A percentile compares a stretch with the other conserved stretches of the same genome.
These are phyloP conservation scores for Scyliorhinus canicula DNA, from an alignment of 2,797 vertebrate genomes.

Conservation along the genomic window DNA sequence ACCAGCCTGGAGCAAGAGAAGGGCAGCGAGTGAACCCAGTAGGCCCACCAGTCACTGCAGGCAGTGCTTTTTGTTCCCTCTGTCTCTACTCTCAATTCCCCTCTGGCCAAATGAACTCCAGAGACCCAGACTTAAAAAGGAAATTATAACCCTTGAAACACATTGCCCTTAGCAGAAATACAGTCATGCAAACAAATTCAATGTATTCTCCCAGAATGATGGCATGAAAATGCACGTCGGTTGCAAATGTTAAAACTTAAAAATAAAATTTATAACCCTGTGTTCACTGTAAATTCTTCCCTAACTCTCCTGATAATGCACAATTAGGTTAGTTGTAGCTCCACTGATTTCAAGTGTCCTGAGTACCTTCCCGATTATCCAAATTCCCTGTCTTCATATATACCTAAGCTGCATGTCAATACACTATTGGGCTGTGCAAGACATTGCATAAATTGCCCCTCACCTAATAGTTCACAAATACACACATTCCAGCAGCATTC, in stretches of 20 bases:
- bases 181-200: neutral
- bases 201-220: neutral
- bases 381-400: neutral
- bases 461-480: neutral
- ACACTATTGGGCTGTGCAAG: neutral
- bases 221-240: neutral
- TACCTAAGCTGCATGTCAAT: neutral
- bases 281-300: neutral
- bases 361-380: too few relatives aligned
- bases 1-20: neutral
- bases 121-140: neutral
- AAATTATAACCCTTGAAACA: neutral
- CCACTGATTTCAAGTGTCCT: neutral
- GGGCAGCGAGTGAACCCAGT: neutral
- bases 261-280: neutral
- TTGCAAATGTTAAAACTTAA: neutral
- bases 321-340: neutral
- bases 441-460: neutral
- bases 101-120: neutral
- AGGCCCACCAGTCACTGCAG: neutral
- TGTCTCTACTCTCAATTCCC: neutral
- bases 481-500: neutral
- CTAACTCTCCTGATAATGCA: neutral
- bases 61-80: neutral
- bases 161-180: neutral